Evolutionary conservation across 2,888 invertebrate species (phyloP).

Genomic region (Gryllus longicercus): DNA sequence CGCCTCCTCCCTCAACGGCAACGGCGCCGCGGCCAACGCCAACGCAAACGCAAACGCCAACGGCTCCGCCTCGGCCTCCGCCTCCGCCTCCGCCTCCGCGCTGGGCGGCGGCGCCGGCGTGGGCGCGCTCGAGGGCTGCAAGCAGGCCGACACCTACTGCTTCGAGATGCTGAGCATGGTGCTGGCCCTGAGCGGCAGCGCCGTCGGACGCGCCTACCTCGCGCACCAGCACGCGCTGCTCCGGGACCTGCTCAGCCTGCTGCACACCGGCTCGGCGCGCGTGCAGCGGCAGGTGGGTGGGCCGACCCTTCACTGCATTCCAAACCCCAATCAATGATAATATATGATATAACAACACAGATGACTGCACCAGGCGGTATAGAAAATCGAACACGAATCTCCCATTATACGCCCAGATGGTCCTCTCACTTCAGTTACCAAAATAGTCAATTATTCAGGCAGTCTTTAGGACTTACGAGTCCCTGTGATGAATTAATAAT

Average conservation of each 20-base stretch:
- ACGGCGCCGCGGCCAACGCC: conserved; percentile 35
- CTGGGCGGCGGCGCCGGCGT: neutral
- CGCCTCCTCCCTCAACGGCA: conserved; percentile 24
- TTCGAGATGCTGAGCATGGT: conserved; percentile 97
- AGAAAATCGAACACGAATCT: too few relatives aligned
- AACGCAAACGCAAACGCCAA: conserved; percentile 28
- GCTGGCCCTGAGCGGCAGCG: conserved; percentile 86
- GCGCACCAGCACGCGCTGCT: conserved; percentile 84
- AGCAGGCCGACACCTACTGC: conserved; percentile 83
- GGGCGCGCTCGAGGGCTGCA: conserved; percentile 41
- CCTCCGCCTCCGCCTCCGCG: neutral
- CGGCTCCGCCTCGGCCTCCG: conserved; percentile 38
- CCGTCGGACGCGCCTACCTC: conserved; percentile 83
- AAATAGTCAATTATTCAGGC: too few relatives aligned
- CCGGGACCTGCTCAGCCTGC: conserved; percentile 75
- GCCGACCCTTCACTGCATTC: too few relatives aligned
- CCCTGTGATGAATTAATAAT: too few relatives aligned
- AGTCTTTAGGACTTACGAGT: too few relatives aligned
- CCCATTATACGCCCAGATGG: too few relatives aligned
- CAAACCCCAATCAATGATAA: conserved; percentile 19
- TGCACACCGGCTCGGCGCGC: conserved; percentile 91
- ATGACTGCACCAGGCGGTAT: too few relatives aligned
- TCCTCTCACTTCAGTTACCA: too few relatives aligned
- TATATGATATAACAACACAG: too few relatives aligned
- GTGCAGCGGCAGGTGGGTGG: conserved; percentile 82